Conservation (phyloP, 2,113 vertebrate species). For the Hemiprocne comata region DNA sequence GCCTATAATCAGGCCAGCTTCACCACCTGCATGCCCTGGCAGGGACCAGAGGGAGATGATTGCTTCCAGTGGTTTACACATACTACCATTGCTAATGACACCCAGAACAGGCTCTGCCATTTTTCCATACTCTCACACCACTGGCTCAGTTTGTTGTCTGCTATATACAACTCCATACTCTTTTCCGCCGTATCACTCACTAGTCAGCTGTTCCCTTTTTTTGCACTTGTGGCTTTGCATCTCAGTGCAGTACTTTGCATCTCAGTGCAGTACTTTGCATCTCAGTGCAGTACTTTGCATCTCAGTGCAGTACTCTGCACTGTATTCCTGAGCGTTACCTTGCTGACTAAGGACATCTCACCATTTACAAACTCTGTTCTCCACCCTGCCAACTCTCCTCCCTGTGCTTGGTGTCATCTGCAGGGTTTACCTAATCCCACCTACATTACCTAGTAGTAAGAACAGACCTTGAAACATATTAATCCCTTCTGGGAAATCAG, state of each 20-base stretch:
- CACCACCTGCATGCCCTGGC: background rate
- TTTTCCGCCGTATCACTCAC: background rate
- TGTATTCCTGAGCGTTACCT: background rate
- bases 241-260: too few species aligned
- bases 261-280: background rate
- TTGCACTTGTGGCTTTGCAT: background rate
- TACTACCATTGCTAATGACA: too few species aligned
- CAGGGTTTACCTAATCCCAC: background rate
- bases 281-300: background rate
- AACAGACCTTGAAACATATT: background rate
- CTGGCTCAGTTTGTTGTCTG: background rate
- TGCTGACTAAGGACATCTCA: background rate
- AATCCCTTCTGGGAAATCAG: background rate
- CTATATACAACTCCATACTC: background rate
- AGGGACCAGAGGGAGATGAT: background rate
- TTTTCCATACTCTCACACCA: background rate
- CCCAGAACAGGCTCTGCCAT: background rate
- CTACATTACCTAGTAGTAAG: background rate
- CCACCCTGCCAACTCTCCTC: background rate
- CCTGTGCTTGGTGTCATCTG: too few species aligned
- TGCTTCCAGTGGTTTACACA: background rate
- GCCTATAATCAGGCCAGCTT: background rate
- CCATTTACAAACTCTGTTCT: background rate
- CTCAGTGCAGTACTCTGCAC: too few species aligned
- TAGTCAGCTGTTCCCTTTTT: background rate